Evolutionary conservation across 2,113 vertebrate species (phyloP), one percentile per base, ranked within the genome.

Genomic region (Euleptes europaea): DNA sequence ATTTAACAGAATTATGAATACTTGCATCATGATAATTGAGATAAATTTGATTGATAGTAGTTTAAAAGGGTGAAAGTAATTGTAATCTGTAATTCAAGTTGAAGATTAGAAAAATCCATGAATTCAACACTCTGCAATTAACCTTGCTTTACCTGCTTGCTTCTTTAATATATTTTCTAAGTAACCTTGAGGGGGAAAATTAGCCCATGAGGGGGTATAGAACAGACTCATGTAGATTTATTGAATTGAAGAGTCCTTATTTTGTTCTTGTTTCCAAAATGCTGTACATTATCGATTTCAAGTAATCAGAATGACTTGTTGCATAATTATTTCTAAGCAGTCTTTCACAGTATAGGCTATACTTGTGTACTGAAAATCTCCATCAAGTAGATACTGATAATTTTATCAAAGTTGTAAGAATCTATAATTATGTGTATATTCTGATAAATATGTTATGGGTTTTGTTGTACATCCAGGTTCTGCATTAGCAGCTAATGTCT

Each of bases 401-500:
- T 83, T 92, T 44, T 44, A 44, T 44, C 44, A 44, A 44, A 44
- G 4, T 9, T 44, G 9, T 44, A 44, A 44, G 44, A 44, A n/a
- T n/a, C n/a, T n/a, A n/a, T n/a, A 80, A 26, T 28, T 13, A 1
- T 1, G 0, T 26, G 31, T 85, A 65, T 75, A 80, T 47, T 13
- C 49, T 85, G 44, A 81, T 74, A 90, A 67, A 21, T 87, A 70
- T 77, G 17, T 71, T 89, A 80, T 49, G 42, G 60, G 49, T 76
- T 90, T 92, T 92, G 35, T 84, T 84, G 3, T 83, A 23, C 66
- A 86, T 91, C 28, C 80, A 99, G 98, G 98, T 84, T 99, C 98
- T 80, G 98, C 98, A 69, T 95, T 99, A 88, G 98, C 98, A 80
- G 98, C 98, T 93, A 99, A 99, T 54, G 98, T 99, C 80, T 99